Conservation (phyloP, 2,888 invertebrate species). For the Volucella bombylans region DNA sequence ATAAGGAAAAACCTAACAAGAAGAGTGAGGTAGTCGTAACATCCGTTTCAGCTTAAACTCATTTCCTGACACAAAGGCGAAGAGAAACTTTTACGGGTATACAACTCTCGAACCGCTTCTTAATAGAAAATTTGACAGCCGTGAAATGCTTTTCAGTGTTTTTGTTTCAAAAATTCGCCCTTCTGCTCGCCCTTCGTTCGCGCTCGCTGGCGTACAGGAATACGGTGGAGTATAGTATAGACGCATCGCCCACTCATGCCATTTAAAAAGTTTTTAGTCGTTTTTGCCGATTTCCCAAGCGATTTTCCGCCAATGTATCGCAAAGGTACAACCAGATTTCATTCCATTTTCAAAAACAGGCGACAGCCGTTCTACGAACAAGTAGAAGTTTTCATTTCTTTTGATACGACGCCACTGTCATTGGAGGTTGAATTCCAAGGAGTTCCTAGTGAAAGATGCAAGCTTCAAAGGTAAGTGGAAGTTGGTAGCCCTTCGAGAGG, state of each 20-base stretch:
- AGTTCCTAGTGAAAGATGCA: conserved; percentile 43
- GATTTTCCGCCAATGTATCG: conserved; percentile 70
- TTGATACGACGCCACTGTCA: neutral
- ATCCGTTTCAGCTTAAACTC: conserved; percentile 74
- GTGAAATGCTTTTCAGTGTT: conserved; percentile 74
- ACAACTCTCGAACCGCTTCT: conserved; percentile 69
- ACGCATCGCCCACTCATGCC: conserved; percentile 12
- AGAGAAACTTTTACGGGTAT: conserved; percentile 61
- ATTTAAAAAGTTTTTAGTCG: conserved; percentile 53
- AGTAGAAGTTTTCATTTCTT: conserved; percentile 25
- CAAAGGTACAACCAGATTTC: conserved; percentile 39
- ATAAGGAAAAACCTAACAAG: neutral
- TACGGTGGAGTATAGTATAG: conserved; percentile 18
- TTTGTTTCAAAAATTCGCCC: conserved; percentile 66
- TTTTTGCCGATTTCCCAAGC: conserved; percentile 71
- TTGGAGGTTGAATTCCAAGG: conserved; percentile 26
- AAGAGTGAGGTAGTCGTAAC: conserved; percentile 23
- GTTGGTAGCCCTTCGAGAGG: conserved; percentile 39
- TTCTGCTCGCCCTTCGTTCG: neutral
- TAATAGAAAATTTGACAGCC: conserved; percentile 74
- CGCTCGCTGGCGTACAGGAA: too few species aligned
- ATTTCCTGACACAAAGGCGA: conserved; percentile 73
- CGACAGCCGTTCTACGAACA: conserved; percentile 50
- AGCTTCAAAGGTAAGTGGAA: neutral
- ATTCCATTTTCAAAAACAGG: conserved; percentile 10